Evolutionary conservation across 2,888 invertebrate species (phyloP).

Genomic region (Stenotaenia linearis): DNA sequence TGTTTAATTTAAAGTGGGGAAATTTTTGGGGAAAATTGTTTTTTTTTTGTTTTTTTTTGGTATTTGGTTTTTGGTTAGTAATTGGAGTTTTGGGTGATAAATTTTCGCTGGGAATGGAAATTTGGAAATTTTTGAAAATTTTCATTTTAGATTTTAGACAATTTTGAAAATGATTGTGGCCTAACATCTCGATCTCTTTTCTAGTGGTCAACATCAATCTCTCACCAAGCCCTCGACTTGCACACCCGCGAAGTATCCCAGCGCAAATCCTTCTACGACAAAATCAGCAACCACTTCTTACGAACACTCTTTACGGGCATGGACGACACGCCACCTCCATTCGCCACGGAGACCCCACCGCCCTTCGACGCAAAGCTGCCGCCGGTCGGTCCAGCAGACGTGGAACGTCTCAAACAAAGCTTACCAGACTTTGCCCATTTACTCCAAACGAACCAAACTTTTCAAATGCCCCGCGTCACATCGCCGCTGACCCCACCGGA

Average conservation of each 20-base stretch:
- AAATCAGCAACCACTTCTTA: slow-evolving; percentile 73
- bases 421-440: slow-evolving; percentile 43
- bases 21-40: no score
- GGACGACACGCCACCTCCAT: slow-evolving; percentile 75
- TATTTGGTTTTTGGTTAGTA: no score
- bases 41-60: no score
- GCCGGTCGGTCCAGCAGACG: slow-evolving; percentile 44
- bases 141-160: background rate
- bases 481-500: background rate
- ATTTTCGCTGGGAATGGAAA: no score
- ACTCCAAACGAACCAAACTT: slow-evolving; percentile 35
- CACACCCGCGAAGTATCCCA: slow-evolving; percentile 75
- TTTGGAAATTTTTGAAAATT: slow-evolving; percentile 45
- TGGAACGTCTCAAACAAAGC: slow-evolving; percentile 43
- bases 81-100: no score
- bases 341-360: slow-evolving; percentile 59
- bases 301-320: slow-evolving; percentile 83
- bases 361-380: slow-evolving; percentile 48
- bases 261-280: slow-evolving; percentile 68
- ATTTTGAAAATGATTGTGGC: no score
- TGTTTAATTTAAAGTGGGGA: no score
- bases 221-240: slow-evolving; percentile 68
- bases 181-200: no score
- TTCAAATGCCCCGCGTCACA: slow-evolving; percentile 37
- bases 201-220: slow-evolving; percentile 78